Conservation (phyloP, 2,113 vertebrate species). For the Octodon degus region DNA sequence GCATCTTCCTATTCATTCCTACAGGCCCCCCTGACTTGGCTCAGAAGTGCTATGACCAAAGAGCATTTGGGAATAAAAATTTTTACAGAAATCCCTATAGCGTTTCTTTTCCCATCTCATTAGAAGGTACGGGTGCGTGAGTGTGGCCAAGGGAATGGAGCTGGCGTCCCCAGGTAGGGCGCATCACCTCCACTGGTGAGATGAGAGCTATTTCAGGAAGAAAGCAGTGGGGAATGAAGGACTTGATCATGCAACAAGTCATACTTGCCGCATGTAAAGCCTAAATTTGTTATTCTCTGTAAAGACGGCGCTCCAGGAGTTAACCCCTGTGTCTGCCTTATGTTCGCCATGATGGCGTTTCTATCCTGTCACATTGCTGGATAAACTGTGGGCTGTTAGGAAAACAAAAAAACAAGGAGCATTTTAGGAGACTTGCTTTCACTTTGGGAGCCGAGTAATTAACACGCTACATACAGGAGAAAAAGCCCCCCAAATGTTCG, state of each 20-base stretch:
- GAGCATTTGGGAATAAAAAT: slow-evolving; percentile 27
- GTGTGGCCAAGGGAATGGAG: neutral
- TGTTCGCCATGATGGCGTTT: slow-evolving; percentile 58
- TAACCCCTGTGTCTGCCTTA: slow-evolving; percentile 52
- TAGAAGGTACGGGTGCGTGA: neutral
- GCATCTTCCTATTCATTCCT: neutral
- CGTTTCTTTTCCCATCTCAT: too few relatives aligned
- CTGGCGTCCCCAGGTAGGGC: neutral
- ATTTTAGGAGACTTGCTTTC: neutral
- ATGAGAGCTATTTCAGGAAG: neutral
- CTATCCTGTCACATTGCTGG: slow-evolving; percentile 39
- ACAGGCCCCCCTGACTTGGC: neutral
- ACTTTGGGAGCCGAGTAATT: neutral
- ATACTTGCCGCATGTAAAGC: slow-evolving; percentile 45
- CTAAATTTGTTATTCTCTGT: slow-evolving; percentile 58
- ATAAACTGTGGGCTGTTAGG: slow-evolving; percentile 71
- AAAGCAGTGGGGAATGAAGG: neutral
- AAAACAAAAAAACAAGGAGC: too few relatives aligned
- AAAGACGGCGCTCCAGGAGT: slow-evolving; percentile 57
- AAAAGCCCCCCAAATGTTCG: neutral
- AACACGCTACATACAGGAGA: slow-evolving; percentile 31
- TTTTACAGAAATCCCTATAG: too few relatives aligned
- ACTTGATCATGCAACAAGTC: neutral
- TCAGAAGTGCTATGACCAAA: neutral
- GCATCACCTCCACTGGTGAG: neutral